Evolutionary conservation across 2,888 invertebrate genomes (phyloP).

Genomic region (Tanypteryx hageni): DNA sequence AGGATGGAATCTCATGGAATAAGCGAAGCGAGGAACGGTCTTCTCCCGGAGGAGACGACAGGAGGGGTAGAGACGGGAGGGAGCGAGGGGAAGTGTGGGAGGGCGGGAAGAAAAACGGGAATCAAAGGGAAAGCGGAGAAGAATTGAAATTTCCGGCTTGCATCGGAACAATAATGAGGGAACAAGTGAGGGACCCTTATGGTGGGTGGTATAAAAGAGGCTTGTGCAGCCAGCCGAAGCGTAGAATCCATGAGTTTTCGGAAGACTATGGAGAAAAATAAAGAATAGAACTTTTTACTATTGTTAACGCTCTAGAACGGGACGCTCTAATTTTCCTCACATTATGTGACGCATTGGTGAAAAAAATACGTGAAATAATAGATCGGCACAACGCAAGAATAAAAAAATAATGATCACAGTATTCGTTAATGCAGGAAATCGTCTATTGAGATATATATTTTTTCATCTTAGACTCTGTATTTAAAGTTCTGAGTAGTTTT

Average conservation of each 20-base stretch:
- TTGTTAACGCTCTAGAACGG: no score
- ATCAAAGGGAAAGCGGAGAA: not conserved
- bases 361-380: no score
- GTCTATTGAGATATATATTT: no score
- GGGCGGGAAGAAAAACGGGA: not conserved
- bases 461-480: no score
- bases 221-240: not conserved
- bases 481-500: no score
- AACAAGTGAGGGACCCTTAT: not conserved
- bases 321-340: no score
- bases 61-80: not conserved
- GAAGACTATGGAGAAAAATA: no score
- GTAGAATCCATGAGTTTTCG: not conserved
- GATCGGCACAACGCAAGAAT: no score
- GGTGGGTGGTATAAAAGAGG: not conserved
- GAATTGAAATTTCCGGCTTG: not conserved
- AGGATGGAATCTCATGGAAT: not conserved
- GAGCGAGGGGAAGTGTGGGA: not conserved
- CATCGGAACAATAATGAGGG: conserved; percentile 15
- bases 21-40: not conserved
- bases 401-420: no score
- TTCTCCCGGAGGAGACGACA: not conserved
- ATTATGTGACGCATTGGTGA: no score
- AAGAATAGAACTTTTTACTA: no score
- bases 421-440: no score